Conservation (phyloP, 2,888 invertebrate genomes). For the Noctuana brunneofusca region DNA sequence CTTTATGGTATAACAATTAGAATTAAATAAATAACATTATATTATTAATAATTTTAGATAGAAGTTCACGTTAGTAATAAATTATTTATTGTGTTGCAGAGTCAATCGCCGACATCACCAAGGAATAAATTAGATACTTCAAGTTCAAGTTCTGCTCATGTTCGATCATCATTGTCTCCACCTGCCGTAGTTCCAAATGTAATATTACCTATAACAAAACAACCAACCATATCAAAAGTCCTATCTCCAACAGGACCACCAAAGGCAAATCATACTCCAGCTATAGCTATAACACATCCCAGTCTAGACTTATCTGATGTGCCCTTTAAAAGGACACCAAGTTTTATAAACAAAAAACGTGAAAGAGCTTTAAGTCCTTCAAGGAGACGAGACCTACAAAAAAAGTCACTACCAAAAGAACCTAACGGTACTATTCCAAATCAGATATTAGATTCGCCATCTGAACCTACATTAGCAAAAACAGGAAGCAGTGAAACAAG, state of each 20-base stretch:
- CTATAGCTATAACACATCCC: conserved; percentile 83
- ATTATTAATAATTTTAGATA: neutral
- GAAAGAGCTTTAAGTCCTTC: conserved; percentile 79
- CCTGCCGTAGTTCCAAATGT: conserved; percentile 75
- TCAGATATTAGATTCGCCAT: conserved; percentile 66
- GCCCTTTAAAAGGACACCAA: conserved; percentile 75
- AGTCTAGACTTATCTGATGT: conserved; percentile 76
- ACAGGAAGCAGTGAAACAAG: conserved; percentile 68
- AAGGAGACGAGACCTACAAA: conserved; percentile 74
- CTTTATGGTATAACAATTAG: too few species aligned
- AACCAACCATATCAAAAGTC: conserved; percentile 69
- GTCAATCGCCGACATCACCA: conserved; percentile 80
- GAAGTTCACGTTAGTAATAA: too few species aligned
- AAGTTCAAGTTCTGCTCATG: conserved; percentile 61
- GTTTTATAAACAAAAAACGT: conserved; percentile 78
- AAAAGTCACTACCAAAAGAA: conserved; percentile 68
- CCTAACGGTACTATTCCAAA: conserved; percentile 70
- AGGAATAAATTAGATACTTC: conserved; percentile 76
- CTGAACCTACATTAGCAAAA: conserved; percentile 64
- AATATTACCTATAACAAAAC: conserved; percentile 73
- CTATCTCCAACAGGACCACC: conserved; percentile 56
- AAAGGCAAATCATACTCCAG: conserved; percentile 74
- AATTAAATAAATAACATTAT: conserved; percentile 2
- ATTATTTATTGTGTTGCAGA: conserved; percentile 53
- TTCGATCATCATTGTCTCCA: conserved; percentile 68